Base-by-base conservation (phyloP, 2,888 invertebrate species). In the Watsonalla cultraria region DNA sequence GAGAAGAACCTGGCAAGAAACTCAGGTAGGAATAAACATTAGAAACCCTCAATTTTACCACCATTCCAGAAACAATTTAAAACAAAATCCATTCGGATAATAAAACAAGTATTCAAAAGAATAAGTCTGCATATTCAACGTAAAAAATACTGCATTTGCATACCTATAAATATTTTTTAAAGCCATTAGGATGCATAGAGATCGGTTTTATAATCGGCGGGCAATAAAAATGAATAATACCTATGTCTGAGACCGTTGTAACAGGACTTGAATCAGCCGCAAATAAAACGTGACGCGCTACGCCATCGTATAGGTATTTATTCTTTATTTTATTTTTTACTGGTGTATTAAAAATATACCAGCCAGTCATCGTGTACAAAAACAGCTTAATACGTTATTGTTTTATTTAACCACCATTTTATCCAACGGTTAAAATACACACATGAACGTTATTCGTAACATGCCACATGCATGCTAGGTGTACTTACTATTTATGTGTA, bases 201-300 rank as follows among this genome's bases (percentile, higher is more conserved):
- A 51, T 55, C 56, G 59, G 66, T 59, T 61, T 61, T 64, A 56
- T 54, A 54, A 54, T 37, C 37, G 54, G 54, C 45, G 46, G 35
- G 45, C 53, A 54, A 58, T 54, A 51, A 54, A 55, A 54, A 52
- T 52, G 46, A 42, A 49, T 54, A 52, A 24, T 53, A 56, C 54
- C 56, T 58, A 55, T 60, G 57, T 58, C 55, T 57, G 56, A 59
- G 58, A 46, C 64, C 60, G 57, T 57, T 57, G 47, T 64, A 64
- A 64, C 61, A 66, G 61, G 64, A 68, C 62, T 59, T 62, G 56
- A 59, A 55, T 56, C 55, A 15, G 57, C 24, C 53, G 47, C 47
- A 52, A 63, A 47, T 50, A 65, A 68, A 66, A 62, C 56, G 50
- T 59, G 62, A 69, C 61, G 57, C 47, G 59, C 64, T 66, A 68